Percentiles rank a stretch among this genome's conserved stretches.
phyloP scores from a whole-genome alignment of 2,888 invertebrate species.

The Tortrix viridana region DNA sequence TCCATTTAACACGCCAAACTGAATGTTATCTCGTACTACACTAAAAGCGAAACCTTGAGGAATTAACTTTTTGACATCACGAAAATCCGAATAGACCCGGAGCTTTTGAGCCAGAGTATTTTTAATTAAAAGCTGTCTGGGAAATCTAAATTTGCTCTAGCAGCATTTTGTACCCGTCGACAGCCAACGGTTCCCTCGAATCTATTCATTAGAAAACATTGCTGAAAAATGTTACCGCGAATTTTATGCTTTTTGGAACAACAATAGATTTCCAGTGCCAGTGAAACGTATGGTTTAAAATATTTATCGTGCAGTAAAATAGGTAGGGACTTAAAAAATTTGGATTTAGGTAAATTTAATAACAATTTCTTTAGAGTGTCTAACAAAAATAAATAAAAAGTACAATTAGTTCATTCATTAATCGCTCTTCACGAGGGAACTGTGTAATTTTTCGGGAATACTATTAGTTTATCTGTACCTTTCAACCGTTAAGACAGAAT shows the following conservation, averaged over 20 bases:
- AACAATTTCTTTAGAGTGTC: too few species aligned
- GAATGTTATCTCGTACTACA: conserved; percentile 19
- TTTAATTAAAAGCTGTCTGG: conserved; percentile 63
- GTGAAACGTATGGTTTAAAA: too few species aligned
- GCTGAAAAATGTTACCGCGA: conserved; percentile 11
- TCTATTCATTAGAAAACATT: conserved; percentile 29
- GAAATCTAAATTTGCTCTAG: conserved; percentile 45
- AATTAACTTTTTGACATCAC: conserved; percentile 59
- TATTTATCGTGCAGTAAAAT: too few species aligned
- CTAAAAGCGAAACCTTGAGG: conserved; percentile 45
- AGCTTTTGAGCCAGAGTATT: conserved; percentile 53
- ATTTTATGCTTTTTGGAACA: conserved; percentile 7
- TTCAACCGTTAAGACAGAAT: too few species aligned
- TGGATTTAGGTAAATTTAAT: too few species aligned
- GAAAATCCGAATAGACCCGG: conserved; percentile 52
- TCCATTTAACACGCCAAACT: background rate
- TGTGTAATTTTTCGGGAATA: too few species aligned
- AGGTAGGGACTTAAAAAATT: too few species aligned
- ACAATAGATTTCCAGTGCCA: background rate
- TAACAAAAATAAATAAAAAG: too few species aligned
- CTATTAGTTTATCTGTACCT: too few species aligned
- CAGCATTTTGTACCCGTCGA: conserved; percentile 4
- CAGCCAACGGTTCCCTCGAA: conserved; percentile 7
- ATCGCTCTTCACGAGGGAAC: too few species aligned
- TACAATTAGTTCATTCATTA: too few species aligned